Percentiles rank a stretch among this genome's conserved stretches.
phyloP scores from a whole-genome alignment of 2,888 invertebrate genomes.

The Callyntrura sp. region DNA sequence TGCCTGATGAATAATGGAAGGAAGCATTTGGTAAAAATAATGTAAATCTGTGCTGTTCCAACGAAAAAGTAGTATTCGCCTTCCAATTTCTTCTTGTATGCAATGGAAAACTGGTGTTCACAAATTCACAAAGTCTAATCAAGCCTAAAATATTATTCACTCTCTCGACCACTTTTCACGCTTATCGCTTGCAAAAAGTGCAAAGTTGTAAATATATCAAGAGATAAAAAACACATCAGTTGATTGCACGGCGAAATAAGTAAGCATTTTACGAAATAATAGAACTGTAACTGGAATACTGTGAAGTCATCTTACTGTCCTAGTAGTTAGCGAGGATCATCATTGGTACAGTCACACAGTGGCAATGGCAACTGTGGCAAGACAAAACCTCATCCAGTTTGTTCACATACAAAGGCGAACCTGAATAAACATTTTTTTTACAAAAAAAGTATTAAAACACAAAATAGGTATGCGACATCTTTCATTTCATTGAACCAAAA shows the following conservation, averaged over 20 bases:
- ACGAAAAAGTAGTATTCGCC: background rate
- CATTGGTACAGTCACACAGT: background rate
- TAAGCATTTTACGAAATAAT: no score
- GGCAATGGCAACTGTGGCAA: background rate
- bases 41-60: background rate
- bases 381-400: background rate
- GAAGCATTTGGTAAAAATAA: conserved; percentile 33
- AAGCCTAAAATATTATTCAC: background rate
- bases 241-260: background rate
- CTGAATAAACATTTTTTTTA: background rate
- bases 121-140: background rate
- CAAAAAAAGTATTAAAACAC: no score
- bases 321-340: background rate
- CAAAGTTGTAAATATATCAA: conserved; percentile 41
- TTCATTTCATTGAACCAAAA: no score
- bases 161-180: background rate
- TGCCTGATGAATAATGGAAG: background rate
- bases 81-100: no score
- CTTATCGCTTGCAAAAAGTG: conserved; percentile 47
- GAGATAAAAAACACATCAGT: conserved; percentile 14
- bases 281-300: background rate
- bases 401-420: background rate
- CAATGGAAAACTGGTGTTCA: background rate
- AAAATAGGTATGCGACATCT: no score
- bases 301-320: background rate